These are phyloP conservation scores for Athripsodes cinereus DNA, from an alignment of 2,888 invertebrate genomes.

Conservation along the genomic window DNA sequence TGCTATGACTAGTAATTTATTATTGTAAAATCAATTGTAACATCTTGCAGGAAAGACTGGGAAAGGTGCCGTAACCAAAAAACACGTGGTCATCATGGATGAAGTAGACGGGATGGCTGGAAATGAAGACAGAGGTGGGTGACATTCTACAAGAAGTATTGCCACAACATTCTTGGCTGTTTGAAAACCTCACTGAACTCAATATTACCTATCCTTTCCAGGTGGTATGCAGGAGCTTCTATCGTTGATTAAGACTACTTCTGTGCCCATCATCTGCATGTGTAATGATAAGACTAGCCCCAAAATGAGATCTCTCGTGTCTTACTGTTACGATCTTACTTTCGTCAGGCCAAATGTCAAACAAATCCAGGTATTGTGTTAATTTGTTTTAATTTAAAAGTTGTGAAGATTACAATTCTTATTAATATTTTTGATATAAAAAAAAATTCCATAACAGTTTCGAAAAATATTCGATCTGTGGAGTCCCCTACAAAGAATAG, in stretches of 20 bases:
- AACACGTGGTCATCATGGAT: conserved; percentile 97
- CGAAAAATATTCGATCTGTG: too few species aligned
- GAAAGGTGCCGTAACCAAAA: conserved; percentile 55
- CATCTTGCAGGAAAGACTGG: conserved; percentile 38
- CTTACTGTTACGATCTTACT: conserved; percentile 89
- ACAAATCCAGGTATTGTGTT: not conserved
- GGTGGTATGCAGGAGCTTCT: conserved; percentile 94
- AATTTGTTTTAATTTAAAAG: not conserved
- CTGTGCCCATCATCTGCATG: conserved; percentile 91
- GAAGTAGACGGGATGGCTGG: conserved; percentile 99
- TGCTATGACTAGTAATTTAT: too few species aligned
- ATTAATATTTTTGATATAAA: too few species aligned
- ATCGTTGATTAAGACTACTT: conserved; percentile 77
- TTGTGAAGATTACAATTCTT: not conserved
- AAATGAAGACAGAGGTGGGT: conserved; percentile 84
- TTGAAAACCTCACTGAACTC: not conserved
- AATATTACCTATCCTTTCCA: conserved; percentile 30
- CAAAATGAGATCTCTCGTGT: conserved; percentile 88
- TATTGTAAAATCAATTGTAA: not conserved
- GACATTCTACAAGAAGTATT: not conserved
- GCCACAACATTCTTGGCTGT: not conserved
- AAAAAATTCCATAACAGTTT: too few species aligned
- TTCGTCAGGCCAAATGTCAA: conserved; percentile 64
- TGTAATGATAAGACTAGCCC: conserved; percentile 94
- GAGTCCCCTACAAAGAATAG: too few species aligned